Evolutionary conservation across 2,797 vertebrate genomes (phyloP), one percentile per base, ranked within the genome.

Genomic region (Galago senegalensis): DNA sequence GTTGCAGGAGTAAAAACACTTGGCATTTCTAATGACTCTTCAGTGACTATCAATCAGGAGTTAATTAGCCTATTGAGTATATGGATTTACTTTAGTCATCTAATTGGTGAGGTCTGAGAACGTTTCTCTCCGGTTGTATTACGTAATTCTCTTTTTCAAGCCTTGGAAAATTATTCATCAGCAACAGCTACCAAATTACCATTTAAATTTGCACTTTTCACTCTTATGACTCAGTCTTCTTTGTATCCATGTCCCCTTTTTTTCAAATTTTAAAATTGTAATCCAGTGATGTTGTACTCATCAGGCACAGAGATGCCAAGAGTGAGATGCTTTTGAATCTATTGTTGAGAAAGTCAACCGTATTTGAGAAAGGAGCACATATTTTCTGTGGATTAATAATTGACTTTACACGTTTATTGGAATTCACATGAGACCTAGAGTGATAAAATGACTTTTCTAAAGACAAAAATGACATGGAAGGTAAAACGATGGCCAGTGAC

Each of bases 21-120:
- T 95, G 93, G 85, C 58, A 72, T 94, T 96, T 93, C 34, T 60
- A 87, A 53, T 87, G 92, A 4, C 29, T 43, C 46, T 94, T 87
- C 23, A 37, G 61, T 63, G 65, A 88, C 87, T 88, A 56, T 77
- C 76, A 53, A 3, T 92, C 37, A 43, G 34, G 72, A 95, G 73
- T 83, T 94, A 87, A 95, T 96, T 93, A 92, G 84, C n/a, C 40
- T 86, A 29, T 40, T 80, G 80, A 72, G 60, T 75, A 29, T 79
- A 70, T 53, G 37, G 53, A 89, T 87, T 94, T 88, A 49, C n/a
- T 17, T 80, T 76, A 43, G 37, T 95, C 81, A 75, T 80, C 53
- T 92, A 65, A 94, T 76, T 87, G 83, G 27, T 49, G 75, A 87
- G 43, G 21, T 81, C 72, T 80, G 37, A 88, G 77, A 96, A 82